Conservation (phyloP, 2,888 invertebrate species). For the Cosmia trapezina region DNA sequence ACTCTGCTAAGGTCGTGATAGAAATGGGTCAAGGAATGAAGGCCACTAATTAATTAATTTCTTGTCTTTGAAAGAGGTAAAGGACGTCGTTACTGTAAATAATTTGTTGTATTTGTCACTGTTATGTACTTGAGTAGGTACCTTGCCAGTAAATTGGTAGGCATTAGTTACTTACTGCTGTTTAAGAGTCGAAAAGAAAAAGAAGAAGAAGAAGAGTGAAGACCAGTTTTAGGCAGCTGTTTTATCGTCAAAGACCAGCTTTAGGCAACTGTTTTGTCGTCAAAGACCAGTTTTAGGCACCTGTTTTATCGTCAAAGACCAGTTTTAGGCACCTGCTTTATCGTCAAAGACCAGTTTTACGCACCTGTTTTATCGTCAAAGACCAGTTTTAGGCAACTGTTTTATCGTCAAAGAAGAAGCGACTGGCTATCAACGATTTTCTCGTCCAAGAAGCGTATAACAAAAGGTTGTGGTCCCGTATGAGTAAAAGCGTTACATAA, state of each 20-base stretch:
- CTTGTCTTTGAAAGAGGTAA: constrained; percentile 20
- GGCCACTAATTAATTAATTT: constrained; percentile 18
- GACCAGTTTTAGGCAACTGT: no score
- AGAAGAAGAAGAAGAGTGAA: background rate
- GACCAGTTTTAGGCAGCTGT: background rate
- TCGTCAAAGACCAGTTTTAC: no score
- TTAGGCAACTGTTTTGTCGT: no score
- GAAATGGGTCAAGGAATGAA: constrained; percentile 24
- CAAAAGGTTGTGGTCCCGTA: no score
- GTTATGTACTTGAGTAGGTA: background rate
- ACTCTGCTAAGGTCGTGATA: constrained; percentile 7
- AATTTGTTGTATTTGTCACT: background rate
- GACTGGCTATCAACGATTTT: no score
- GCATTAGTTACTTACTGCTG: background rate
- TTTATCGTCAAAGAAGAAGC: no score
- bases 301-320: background rate
- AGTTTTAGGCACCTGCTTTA: no score
- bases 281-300: background rate
- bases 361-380: no score
- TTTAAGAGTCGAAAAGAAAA: background rate
- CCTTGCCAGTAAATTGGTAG: background rate
- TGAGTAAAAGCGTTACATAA: no score
- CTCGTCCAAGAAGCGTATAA: no score
- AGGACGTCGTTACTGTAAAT: background rate
- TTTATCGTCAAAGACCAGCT: background rate